A percentile compares a stretch with the other conserved stretches of the same genome.
Evolutionary conservation across 2,113 vertebrate genomes (phyloP).

Genomic region (Ia io): DNA sequence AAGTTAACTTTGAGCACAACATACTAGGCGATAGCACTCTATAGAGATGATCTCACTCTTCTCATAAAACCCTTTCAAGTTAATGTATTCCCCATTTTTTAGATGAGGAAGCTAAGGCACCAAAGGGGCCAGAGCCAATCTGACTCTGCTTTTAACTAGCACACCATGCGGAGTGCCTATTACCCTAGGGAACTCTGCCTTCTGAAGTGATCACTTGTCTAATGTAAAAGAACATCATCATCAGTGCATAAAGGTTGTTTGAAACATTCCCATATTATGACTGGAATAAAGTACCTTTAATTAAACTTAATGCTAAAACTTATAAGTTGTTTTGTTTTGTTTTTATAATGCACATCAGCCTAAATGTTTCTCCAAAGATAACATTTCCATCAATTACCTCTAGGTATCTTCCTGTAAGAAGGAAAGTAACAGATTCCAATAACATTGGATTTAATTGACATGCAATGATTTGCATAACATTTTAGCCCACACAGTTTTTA

Average conservation of each 20-base stretch:
- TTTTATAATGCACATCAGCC: not conserved
- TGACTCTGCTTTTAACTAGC: not conserved
- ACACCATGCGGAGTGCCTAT: no score
- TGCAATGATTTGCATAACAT: not conserved
- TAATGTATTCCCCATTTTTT: not conserved
- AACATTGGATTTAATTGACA: conserved; percentile 36
- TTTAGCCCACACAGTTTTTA: conserved; percentile 2
- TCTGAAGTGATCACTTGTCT: not conserved
- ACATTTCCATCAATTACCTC: conserved; percentile 2
- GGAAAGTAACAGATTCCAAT: conserved; percentile 9
- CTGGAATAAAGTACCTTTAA: not conserved
- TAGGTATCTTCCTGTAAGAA: conserved; percentile 12
- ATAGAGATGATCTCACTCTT: not conserved
- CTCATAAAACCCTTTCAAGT: not conserved
- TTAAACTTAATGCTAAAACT: not conserved
- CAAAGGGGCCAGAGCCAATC: not conserved
- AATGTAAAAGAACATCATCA: not conserved
- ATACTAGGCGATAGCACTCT: not conserved
- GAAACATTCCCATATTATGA: not conserved
- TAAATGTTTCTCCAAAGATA: conserved; percentile 18
- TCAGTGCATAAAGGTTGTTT: not conserved
- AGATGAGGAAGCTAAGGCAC: not conserved
- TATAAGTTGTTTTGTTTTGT: not conserved
- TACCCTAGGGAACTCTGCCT: not conserved
- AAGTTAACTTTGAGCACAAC: not conserved